phyloP scores from a whole-genome alignment of 53 echinoderm and acorn worm species.

The Echinometra lucunter region DNA sequence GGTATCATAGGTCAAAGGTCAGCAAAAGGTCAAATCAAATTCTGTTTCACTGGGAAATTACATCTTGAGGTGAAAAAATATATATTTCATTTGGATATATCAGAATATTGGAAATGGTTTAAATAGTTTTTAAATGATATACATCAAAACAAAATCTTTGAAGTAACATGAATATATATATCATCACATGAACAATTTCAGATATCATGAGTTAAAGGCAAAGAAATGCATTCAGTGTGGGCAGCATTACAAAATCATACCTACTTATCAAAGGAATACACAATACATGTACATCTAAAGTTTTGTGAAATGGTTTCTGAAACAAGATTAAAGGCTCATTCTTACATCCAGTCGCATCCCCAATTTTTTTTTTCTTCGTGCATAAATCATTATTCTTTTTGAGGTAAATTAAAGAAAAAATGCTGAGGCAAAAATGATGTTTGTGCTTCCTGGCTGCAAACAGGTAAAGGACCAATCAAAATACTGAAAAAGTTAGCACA shows the following conservation, averaged over 20 bases:
- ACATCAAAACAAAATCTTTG: not conserved
- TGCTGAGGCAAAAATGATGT: no score
- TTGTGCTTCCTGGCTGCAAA: no score
- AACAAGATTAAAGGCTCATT: no score
- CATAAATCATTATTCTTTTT: no score
- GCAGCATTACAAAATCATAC: not conserved
- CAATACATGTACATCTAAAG: no score
- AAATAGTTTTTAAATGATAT: not conserved
- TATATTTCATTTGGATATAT: not conserved
- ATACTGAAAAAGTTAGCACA: no score
- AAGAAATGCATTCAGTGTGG: not conserved
- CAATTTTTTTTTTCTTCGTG: no score
- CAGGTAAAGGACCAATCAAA: no score
- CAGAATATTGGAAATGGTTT: not conserved
- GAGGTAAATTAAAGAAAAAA: no score
- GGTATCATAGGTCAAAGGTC: slow-evolving; percentile 66
- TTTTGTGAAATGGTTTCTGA: no score
- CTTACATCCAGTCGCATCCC: no score
- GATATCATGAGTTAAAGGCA: not conserved
- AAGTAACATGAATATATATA: not conserved
- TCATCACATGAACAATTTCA: not conserved
- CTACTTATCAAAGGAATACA: not conserved
- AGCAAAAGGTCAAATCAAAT: slow-evolving; percentile 29
- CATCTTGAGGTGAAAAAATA: not conserved
- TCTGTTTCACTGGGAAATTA: slow-evolving; percentile 25